Base-by-base conservation (phyloP, 2,888 invertebrate genomes). In the Norana najaformis region DNA sequence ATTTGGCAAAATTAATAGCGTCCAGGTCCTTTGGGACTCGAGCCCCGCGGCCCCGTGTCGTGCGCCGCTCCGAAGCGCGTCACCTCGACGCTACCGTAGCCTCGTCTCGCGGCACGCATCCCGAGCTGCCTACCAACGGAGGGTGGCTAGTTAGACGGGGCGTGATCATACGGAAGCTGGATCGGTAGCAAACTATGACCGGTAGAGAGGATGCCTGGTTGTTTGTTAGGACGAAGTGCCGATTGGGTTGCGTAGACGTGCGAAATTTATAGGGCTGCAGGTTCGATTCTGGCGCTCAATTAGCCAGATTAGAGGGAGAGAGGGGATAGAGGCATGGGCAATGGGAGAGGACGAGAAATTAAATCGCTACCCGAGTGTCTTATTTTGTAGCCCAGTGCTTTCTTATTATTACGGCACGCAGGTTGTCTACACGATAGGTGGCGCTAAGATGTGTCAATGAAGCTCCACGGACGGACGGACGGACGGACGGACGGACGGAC, bases 11-110 rank as follows among this genome's bases (percentile, higher is more conserved):
- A 85, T 85, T 85, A 85, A 85, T 85, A 85, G 85, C 37, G 36
- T 35, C 36, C 35, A 36, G 36, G 35, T 37, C 85, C 85, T 30
- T 20, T n/a, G 85, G 85, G 37, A 35, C 85, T 30, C 85, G 85
- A 36, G 38, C 38, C 34, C 30, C 35, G 8, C 36, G 36, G 37
- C 36, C 38, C 88, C 38, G 30, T 34, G 41, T 41, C 88, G 41
- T 41, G 34, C 41, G 38, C 39, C 37, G 35, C 88, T 34, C 89
- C 35, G 47, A 90, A 89, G 37, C 90, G 3, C 82, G 38, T 34
- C 83, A 90, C 85, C 41, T 90, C 35, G 41, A 39, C 34, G n/a
- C 89, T 34, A 89, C 88, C 89, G 83, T 83, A 30, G 69, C n/a
- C 69, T 69, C 69, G 69, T 69, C 69, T 69, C n/a, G n/a, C 11